These are phyloP conservation scores for Pegoplata infirma DNA, from an alignment of 2,888 invertebrate genomes.

Conservation along the genomic window DNA sequence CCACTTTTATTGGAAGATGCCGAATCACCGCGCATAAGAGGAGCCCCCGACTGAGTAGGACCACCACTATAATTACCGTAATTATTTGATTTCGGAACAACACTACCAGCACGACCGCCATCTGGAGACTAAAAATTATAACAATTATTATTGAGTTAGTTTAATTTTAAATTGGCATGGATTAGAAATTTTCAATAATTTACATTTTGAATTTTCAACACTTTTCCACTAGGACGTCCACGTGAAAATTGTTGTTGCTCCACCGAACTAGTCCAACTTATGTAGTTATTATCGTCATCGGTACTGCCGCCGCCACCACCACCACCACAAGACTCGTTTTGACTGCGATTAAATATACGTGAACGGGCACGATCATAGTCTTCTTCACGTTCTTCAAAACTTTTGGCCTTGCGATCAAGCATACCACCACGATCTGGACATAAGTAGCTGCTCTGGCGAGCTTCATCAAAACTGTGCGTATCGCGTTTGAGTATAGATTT, in stretches of 20 bases:
- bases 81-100: slow-evolving; percentile 89
- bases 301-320: slow-evolving; percentile 69
- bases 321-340: slow-evolving; percentile 57
- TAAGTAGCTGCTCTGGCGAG: slow-evolving; percentile 78
- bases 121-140: slow-evolving; percentile 74
- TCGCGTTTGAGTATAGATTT: slow-evolving; percentile 92
- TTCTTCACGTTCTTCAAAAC: slow-evolving; percentile 94
- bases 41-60: slow-evolving; percentile 79
- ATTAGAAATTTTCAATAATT: slow-evolving; percentile 1
- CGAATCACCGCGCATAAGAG: slow-evolving; percentile 82
- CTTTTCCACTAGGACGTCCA: slow-evolving; percentile 73
- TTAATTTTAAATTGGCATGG: slow-evolving; percentile 16
- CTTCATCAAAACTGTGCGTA: slow-evolving; percentile 88
- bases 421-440: slow-evolving; percentile 83
- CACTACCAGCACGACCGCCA: slow-evolving; percentile 74
- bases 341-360: slow-evolving; percentile 85
- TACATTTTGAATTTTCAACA: slow-evolving; percentile 76
- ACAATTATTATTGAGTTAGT: background rate
- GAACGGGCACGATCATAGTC: slow-evolving; percentile 91
- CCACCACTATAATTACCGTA: slow-evolving; percentile 89
- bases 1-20: slow-evolving; percentile 83
- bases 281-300: slow-evolving; percentile 67
- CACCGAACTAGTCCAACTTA: slow-evolving; percentile 68
- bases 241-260: slow-evolving; percentile 67
- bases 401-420: slow-evolving; percentile 86